Evolutionary conservation across 2,888 invertebrate species (phyloP), one percentile per base, ranked within the genome.

Genomic region (Anagyrus pseudococci): DNA sequence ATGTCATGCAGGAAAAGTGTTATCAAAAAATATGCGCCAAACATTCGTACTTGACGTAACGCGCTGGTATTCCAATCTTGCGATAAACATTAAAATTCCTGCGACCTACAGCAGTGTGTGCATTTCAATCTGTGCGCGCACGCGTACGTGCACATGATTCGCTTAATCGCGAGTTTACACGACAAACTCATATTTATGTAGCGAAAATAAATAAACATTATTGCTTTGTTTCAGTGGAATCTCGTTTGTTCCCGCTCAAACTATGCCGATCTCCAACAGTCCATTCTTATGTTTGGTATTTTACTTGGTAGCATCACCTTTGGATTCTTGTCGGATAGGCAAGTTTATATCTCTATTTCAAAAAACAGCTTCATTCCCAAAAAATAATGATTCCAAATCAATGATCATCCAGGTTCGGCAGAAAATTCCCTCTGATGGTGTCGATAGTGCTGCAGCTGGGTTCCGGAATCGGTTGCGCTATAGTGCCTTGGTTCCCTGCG

Each of bases 281-380:
- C 89, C 6, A 82, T 90, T 57, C 89, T 91, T 67, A 92, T 92
- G 92, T 81, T 89, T 47, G 92, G 92, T 4, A 88, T 92, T 64
- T 85, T 92, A 64, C 82, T 89, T 52, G 92, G 92, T 50, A 91
- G 89, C 73, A 85, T 92, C 80, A 71, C 87, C 55, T 92, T 92
- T 76, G 92, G 92, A 62, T 85, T 88, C 77, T 81, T 89, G 22
- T 87, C 92, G n/a, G 92, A 92, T 82, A 89, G 87, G 91, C 91
- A 77, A 83, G 83, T 66, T 48, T 41, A 40, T 65, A n/a, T n/a
- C n/a, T n/a, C n/a, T n/a, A n/a, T n/a, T n/a, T 48, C 33, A 20
- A 33, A 10, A 25, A n/a, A n/a, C n/a, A n/a, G n/a, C n/a, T n/a
- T n/a, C n/a, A 37, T 37, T 37, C 33, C 10, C 33, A 37, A 4